Evolutionary conservation across 2,888 invertebrate species (phyloP), one percentile per base, ranked within the genome.

Genomic region (Amphimallon solstitiale): DNA sequence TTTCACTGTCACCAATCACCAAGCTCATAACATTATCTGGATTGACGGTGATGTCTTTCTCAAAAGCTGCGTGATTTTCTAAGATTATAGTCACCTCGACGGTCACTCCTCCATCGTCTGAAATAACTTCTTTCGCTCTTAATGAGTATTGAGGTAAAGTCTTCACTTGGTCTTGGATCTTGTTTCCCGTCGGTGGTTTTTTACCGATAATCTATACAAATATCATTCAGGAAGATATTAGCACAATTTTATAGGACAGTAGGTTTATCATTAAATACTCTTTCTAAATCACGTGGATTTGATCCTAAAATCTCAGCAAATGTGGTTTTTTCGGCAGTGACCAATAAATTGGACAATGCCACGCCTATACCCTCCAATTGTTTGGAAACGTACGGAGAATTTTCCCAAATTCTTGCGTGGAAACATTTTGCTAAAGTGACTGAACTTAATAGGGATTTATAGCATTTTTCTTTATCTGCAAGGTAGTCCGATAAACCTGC

Each of bases 291-390:
- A 74, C 92, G 85, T 1, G 92, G 91, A 82, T 91, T 89, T 21
- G 89, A 86, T 70, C 88, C 86, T 66, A 86, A 84, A 21, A 93
- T 79, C 60, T 86, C 81, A 77, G 87, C 82, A 75, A 93, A 90
- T 56, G 87, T 87, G 0, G 85, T 86, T 78, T 92, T 88, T 9
- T 90, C 91, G 63, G 90, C 88, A 49, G 86, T 85, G 0, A 86
- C 90, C 4, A 93, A 80, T 29, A 88, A 80, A 1, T 84, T 83
- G 14, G 91, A 89, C 70, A 89, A 85, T 0, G 87, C 86, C 6
- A 86, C 86, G 0, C 92, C 92, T 68, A 93, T 91, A 48, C 90
- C 90, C 63, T 86, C 87, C 51, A 94, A 80, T 77, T 93, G 93
- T 73, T 88, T 87, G 67, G 88, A 84, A 17, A 93, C 86, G 77